Evolutionary conservation across 2,888 invertebrate genomes (phyloP), one percentile per base, ranked within the genome.

Genomic region (Tribolium freemani): DNA sequence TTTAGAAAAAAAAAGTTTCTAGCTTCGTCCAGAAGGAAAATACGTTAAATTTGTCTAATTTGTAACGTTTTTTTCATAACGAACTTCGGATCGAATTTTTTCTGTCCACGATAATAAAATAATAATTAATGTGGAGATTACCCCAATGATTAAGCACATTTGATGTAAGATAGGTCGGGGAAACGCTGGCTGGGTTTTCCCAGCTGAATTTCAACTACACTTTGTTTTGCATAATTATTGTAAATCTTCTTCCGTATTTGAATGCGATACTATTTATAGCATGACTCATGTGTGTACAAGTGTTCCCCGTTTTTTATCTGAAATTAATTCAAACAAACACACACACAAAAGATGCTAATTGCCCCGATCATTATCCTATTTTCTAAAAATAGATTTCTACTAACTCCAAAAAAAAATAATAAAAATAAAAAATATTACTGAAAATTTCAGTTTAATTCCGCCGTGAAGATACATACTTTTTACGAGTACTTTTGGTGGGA

Each of bases 401-500:
- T 38, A n/a, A 38, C n/a, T 38, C 38, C 2, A n/a, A 8, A 38
- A 38, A 38, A 38, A 38, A 21, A 9, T 6, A 38, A 38, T 8
- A 9, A 46, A 46, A n/a, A n/a, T n/a, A n/a, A n/a, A 48, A 13
- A 13, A 48, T 11, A 48, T 48, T 11, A 8, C 48, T 13, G 10
- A 48, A 48, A 48, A 48, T 11, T 48, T 48, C 30, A 0, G 16
- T 58, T 58, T 54, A 54, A 30, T 54, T 30, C 13, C 31, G 31
- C n/a, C 13, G 11, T 11, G 16, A 16, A 31, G 38, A 51, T 72
- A 72, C 72, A 67, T 72, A 58, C 64, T 77, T 48, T 54, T 31
- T 63, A 71, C 75, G 63, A 4, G 6, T 38, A n/a, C 71, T 79
- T 71, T 81, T 82, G 6, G 81, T 82, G 1, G 84, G 84, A 1